These are phyloP conservation scores for Lepisosteus osseus DNA, from an alignment of 2,113 vertebrate species.

Conservation along the genomic window DNA sequence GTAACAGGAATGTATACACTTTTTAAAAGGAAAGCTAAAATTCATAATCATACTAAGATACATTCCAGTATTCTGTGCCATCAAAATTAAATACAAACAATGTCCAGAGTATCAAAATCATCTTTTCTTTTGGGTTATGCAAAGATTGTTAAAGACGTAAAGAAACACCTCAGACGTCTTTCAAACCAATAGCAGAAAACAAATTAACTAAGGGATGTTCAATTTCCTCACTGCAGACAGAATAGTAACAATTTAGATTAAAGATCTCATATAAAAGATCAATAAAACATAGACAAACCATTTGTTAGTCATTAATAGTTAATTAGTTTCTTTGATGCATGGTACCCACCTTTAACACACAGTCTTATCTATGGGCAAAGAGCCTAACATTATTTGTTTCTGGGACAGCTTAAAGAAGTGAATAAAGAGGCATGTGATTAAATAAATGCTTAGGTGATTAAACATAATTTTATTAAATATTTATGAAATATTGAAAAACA, in stretches of 20 bases:
- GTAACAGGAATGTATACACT: too few species aligned
- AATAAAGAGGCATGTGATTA: not conserved
- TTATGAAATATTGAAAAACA: too few species aligned
- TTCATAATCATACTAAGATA: too few species aligned
- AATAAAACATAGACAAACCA: conserved; percentile 31
- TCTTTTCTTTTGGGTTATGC: too few species aligned
- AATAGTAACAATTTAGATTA: conserved; percentile 34
- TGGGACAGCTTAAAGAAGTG: conserved; percentile 13
- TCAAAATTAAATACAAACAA: too few species aligned
- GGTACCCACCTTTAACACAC: conserved; percentile 18
- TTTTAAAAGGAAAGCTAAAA: too few species aligned
- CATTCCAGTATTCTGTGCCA: too few species aligned
- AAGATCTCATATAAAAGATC: conserved; percentile 34
- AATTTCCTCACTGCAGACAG: conserved; percentile 27
- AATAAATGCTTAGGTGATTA: conserved; percentile 10
- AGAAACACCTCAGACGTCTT: too few species aligned
- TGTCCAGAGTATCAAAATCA: too few species aligned
- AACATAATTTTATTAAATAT: not conserved
- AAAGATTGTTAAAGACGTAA: too few species aligned
- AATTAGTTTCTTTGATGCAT: conserved; percentile 40
- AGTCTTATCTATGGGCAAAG: conserved; percentile 24
- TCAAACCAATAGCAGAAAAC: conserved; percentile 7
- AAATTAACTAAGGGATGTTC: conserved; percentile 25
- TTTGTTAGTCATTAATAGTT: conserved; percentile 39
- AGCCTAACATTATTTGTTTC: conserved; percentile 18